Evolutionary conservation across 2,113 vertebrate genomes (phyloP).

Genomic region (Trochalopteron elliotii): DNA sequence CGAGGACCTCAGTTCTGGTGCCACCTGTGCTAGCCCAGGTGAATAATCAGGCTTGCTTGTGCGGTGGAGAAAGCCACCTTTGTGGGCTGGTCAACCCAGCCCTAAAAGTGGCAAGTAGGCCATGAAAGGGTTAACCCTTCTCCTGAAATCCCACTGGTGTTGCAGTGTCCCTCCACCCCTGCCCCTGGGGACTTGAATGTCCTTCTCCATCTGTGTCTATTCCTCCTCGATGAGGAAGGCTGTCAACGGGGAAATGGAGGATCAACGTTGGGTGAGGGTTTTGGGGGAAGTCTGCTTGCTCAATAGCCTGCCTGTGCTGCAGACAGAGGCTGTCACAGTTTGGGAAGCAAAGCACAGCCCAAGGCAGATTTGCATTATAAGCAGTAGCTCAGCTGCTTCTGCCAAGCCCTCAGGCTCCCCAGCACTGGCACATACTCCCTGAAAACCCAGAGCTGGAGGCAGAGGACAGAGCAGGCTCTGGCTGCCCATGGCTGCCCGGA

Average conservation of each 20-base stretch:
- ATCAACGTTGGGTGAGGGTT: background rate
- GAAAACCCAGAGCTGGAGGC: fast-evolving
- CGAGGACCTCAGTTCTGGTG: fast-evolving
- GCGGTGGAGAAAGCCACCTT: background rate
- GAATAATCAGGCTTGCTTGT: background rate
- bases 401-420: background rate
- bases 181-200: background rate
- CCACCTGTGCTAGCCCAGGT: fast-evolving
- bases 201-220: background rate
- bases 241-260: background rate
- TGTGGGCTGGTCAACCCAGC: background rate
- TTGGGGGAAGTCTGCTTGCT: fast-evolving
- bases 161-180: background rate
- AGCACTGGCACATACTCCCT: background rate
- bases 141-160: background rate
- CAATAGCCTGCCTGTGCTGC: background rate
- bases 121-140: background rate
- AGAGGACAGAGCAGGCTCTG: background rate
- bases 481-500: background rate
- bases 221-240: background rate
- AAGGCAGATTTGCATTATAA: background rate
- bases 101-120: background rate
- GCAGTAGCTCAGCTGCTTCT: background rate
- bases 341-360: background rate
- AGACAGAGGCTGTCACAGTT: background rate